Percentiles rank a stretch among this genome's conserved stretches.
Evolutionary conservation across 2,797 vertebrate genomes (phyloP).

Genomic region (Enteromius anoplus): DNA sequence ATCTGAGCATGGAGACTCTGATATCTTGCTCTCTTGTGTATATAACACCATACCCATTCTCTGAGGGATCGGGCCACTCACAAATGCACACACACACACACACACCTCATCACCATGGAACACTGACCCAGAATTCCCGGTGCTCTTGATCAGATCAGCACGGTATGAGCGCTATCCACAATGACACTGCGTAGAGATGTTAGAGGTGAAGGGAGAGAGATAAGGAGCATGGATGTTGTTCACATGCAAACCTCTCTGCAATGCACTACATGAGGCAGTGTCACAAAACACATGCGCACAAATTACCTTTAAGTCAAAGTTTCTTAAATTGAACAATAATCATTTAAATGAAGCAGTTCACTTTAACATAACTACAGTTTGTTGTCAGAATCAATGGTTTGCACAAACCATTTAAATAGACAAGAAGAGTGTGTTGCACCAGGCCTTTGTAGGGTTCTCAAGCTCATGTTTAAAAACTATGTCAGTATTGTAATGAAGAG

Average conservation of each 20-base stretch:
- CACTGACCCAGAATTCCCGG: conserved; percentile 55
- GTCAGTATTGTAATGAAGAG: conserved; percentile 30
- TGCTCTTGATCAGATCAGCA: conserved; percentile 50
- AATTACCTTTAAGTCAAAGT: background rate
- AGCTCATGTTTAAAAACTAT: conserved; percentile 22
- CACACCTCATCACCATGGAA: conserved; percentile 46
- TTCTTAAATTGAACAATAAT: background rate
- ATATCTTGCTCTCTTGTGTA: background rate
- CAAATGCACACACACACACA: conserved; percentile 23
- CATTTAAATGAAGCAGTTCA: background rate
- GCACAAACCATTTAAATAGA: conserved; percentile 1
- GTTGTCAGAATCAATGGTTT: background rate
- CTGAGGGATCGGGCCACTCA: conserved; percentile 6
- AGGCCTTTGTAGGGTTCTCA: background rate
- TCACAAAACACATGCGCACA: background rate
- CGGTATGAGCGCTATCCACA: conserved; percentile 32
- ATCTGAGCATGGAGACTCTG: background rate
- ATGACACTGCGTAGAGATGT: conserved; percentile 46
- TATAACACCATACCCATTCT: background rate
- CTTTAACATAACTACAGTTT: background rate
- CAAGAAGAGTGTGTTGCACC: background rate
- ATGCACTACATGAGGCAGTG: background rate
- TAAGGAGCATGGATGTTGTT: conserved; percentile 21
- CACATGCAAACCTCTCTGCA: conserved; percentile 28
- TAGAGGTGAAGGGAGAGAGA: conserved; percentile 41